Evolutionary conservation across 2,113 vertebrate genomes (phyloP).

Genomic region (Ctenodactylus gundi): DNA sequence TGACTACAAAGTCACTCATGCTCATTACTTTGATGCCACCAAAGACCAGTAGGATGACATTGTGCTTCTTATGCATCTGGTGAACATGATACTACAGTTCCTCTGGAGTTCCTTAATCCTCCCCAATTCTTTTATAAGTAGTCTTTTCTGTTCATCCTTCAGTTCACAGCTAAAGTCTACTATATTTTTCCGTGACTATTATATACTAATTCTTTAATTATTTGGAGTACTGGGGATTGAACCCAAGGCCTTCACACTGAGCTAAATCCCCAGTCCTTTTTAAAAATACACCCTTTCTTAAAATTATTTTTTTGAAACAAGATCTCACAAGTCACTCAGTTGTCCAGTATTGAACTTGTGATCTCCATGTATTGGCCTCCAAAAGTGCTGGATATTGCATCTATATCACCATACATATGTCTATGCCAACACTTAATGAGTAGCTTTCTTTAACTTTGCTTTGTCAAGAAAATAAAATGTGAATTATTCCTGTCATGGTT

Average conservation of each 20-base stretch:
- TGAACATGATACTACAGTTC: background rate
- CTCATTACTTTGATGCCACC: background rate
- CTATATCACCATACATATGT: no score
- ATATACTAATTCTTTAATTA: background rate
- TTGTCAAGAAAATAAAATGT: conserved; percentile 32
- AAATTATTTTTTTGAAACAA: no score
- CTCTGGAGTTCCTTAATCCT: background rate
- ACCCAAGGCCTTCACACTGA: no score
- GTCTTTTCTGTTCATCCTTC: background rate
- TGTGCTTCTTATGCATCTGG: background rate
- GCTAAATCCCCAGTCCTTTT: no score
- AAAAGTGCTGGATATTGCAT: no score
- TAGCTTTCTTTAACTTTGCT: conserved; percentile 16
- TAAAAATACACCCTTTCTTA: no score
- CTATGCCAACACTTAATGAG: no score
- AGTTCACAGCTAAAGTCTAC: background rate
- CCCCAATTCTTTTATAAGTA: background rate
- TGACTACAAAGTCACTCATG: background rate
- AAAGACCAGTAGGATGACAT: background rate
- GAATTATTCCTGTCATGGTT: background rate
- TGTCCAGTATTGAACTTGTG: no score
- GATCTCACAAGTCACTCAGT: no score
- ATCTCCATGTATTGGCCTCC: no score
- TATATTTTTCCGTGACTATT: background rate
- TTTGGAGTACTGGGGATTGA: no score